phyloP scores from a whole-genome alignment of 2,113 vertebrate species.

The Pampusana beccarii region DNA sequence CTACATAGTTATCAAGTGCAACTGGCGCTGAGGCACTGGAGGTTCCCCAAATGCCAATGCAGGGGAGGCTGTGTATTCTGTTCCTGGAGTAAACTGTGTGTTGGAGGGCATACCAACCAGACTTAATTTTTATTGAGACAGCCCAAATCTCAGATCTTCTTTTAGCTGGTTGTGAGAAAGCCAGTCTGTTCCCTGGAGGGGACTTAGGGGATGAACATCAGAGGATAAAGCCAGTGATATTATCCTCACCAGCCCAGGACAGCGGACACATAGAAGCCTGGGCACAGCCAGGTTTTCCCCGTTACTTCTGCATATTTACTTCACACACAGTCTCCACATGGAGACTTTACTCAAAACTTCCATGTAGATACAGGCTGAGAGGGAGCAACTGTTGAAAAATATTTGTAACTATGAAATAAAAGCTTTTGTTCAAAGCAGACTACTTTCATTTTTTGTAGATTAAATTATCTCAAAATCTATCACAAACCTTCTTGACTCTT shows the following conservation, averaged over 20 bases:
- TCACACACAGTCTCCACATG: not conserved
- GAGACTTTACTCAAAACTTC: not conserved
- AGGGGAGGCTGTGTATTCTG: not conserved
- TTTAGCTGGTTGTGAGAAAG: not conserved
- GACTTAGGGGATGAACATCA: not conserved
- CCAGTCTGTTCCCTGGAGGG: fast-evolving
- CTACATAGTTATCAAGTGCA: fast-evolving
- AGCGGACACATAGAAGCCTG: fast-evolving
- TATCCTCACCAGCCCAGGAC: not conserved
- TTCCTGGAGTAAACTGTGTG: not conserved
- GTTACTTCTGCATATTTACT: not conserved
- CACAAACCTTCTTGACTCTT: not conserved
- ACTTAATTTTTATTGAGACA: not conserved
- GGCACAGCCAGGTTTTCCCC: not conserved
- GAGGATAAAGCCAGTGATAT: not conserved
- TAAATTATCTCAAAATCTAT: not conserved
- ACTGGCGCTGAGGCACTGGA: fast-evolving
- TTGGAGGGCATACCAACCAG: not conserved
- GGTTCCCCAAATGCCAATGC: fast-evolving
- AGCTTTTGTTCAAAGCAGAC: not conserved
- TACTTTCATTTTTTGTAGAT: not conserved
- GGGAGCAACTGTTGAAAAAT: not conserved
- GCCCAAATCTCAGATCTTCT: not conserved
- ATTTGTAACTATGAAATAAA: not conserved
- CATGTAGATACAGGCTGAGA: not conserved